Evolutionary conservation across 1,140 invertebrate species (phyloP).

Genomic region (Bombus picipes): DNA sequence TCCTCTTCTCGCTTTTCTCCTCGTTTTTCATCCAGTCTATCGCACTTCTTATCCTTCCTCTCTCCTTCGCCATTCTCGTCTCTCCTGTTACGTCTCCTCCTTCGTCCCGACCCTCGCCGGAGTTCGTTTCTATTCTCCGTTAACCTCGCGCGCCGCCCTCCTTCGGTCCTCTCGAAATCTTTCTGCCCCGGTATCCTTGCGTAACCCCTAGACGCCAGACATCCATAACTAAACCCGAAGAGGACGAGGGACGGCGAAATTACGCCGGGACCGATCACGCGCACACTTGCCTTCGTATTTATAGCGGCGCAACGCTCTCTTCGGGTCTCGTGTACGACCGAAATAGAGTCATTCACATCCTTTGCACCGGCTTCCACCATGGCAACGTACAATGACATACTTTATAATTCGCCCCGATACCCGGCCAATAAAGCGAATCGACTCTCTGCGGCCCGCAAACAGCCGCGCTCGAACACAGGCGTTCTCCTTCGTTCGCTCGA

Average conservation of each 20-base stretch:
- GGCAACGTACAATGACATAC: slow-evolving; percentile 6
- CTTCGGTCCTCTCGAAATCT: neutral
- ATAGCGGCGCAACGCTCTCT: slow-evolving; percentile 32
- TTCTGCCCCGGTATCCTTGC: slow-evolving; percentile 53
- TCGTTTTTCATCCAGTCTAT: neutral
- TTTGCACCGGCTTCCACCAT: neutral
- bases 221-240: slow-evolving; percentile 43
- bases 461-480: too few species aligned
- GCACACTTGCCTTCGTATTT: slow-evolving; percentile 42
- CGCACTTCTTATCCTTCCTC: slow-evolving; percentile 3
- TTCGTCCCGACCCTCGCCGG: slow-evolving; percentile 11
- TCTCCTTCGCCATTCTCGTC: neutral
- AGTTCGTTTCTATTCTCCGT: neutral
- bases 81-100: neutral
- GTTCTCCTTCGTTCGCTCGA: neutral
- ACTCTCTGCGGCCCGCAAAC: neutral
- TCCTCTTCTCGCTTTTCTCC: neutral
- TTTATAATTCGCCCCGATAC: slow-evolving; percentile 14
- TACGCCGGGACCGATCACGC: slow-evolving; percentile 55
- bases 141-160: neutral
- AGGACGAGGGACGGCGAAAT: slow-evolving; percentile 57
- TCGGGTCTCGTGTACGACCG: slow-evolving; percentile 27
- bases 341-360: slow-evolving; percentile 54
- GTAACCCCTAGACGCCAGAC: slow-evolving; percentile 60
- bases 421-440: slow-evolving; percentile 1